phyloP scores from a whole-genome alignment of 2,113 vertebrate species.

The Thalassarche chlororhynchos region DNA sequence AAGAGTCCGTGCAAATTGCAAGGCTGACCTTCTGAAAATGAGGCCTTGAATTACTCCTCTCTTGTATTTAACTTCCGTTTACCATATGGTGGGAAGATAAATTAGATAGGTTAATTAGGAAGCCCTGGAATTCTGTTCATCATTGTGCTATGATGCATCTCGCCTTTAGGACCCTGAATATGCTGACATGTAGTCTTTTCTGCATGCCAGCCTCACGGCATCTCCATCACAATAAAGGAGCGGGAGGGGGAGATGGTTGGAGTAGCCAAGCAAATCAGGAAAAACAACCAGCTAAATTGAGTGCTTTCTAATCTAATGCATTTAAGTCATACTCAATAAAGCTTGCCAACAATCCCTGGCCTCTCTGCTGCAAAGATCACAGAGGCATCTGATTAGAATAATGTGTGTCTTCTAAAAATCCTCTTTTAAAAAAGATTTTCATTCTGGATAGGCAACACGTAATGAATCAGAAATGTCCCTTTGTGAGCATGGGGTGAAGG shows the following conservation, averaged over 20 bases:
- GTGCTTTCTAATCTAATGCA: slow-evolving; percentile 66
- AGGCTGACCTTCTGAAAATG: slow-evolving; percentile 1
- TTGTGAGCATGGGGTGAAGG: neutral
- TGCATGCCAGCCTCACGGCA: neutral
- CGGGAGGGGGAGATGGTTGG: neutral
- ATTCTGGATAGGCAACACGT: neutral
- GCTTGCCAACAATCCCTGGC: slow-evolving; percentile 22
- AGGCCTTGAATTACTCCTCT: neutral
- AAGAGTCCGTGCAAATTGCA: neutral
- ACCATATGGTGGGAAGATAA: neutral
- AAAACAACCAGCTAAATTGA: slow-evolving; percentile 60
- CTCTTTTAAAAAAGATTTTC: neutral
- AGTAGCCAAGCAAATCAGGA: slow-evolving; percentile 48
- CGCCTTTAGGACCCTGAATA: slow-evolving; percentile 7
- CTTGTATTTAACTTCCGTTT: neutral
- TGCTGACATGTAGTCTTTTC: slow-evolving; percentile 36
- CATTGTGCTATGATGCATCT: neutral
- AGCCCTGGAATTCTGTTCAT: slow-evolving; percentile 24
- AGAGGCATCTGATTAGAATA: slow-evolving; percentile 19
- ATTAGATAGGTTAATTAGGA: slow-evolving; percentile 45
- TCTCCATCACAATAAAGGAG: slow-evolving; percentile 11
- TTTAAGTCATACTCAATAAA: slow-evolving; percentile 62
- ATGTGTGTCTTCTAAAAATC: slow-evolving; percentile 27
- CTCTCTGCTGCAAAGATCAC: slow-evolving; percentile 30
- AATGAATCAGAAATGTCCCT: neutral